phyloP scores from a whole-genome alignment of 2,888 invertebrate species.

The Drosophila barbarae region DNA sequence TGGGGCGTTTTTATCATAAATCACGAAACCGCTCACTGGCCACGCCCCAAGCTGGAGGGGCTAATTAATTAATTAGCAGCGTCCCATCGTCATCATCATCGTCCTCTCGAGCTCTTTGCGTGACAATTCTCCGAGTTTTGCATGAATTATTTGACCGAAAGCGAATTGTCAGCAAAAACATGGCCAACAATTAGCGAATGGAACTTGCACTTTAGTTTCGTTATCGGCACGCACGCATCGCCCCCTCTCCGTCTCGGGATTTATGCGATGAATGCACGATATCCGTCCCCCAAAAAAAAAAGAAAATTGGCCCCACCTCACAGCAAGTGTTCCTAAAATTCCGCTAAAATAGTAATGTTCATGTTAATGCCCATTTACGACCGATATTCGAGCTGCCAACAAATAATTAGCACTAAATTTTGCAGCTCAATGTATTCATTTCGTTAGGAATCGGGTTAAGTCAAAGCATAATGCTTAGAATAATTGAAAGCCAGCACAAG shows the following conservation, averaged over 20 bases:
- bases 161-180: constrained; percentile 64
- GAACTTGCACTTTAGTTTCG: constrained; percentile 27
- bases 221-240: constrained; percentile 57
- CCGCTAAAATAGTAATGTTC: constrained; percentile 11
- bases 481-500: background rate
- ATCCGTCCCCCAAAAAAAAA: background rate
- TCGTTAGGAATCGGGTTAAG: background rate
- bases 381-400: constrained; percentile 22
- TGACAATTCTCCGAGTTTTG: constrained; percentile 48
- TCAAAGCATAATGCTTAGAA: background rate
- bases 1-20: constrained; percentile 49
- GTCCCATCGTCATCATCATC: constrained; percentile 32
- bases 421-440: background rate
- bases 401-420: constrained; percentile 16
- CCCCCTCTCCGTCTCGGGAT: constrained; percentile 33
- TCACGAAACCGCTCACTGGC: constrained; percentile 43
- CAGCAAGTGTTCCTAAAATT: too few relatives aligned
- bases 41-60: constrained; percentile 31
- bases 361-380: constrained; percentile 19
- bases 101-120: constrained; percentile 44
- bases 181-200: constrained; percentile 62
- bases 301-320: too few relatives aligned
- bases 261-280: constrained; percentile 60
- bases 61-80: constrained; percentile 67
- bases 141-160: constrained; percentile 45